phyloP scores from a whole-genome alignment of 2,888 invertebrate genomes.

The Cataglyphis cursor region DNA sequence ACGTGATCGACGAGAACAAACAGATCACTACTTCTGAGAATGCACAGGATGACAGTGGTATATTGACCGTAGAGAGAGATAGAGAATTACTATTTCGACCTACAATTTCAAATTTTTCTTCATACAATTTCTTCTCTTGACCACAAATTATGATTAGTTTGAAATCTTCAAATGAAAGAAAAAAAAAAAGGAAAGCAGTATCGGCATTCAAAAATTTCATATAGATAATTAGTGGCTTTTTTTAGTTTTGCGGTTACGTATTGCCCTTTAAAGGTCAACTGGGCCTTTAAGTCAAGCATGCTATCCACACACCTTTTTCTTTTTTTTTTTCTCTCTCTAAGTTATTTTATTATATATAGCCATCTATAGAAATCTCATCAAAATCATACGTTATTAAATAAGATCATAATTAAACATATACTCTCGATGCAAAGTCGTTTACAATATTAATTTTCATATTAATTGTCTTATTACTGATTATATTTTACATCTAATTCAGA shows the following conservation, averaged over 20 bases:
- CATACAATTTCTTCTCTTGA: not conserved
- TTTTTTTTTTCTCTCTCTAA: no score
- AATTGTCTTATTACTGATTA: not conserved
- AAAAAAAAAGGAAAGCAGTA: not conserved
- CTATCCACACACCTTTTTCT: not conserved
- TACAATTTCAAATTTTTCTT: conserved; percentile 53
- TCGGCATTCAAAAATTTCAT: not conserved
- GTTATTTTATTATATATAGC: not conserved
- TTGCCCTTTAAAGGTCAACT: not conserved
- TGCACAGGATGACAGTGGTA: conserved; percentile 25
- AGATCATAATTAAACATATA: not conserved
- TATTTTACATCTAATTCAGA: not conserved
- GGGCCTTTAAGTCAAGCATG: not conserved
- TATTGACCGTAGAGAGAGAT: conserved; percentile 45
- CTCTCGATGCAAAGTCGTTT: not conserved
- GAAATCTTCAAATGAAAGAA: not conserved
- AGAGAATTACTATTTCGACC: not conserved
- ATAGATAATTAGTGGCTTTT: not conserved
- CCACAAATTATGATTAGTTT: not conserved
- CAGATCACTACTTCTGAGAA: conserved; percentile 5
- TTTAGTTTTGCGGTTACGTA: not conserved
- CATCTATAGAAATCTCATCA: not conserved
- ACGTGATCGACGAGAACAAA: conserved; percentile 54
- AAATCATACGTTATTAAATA: not conserved
- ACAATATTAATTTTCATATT: not conserved